A percentile compares a stretch with the other conserved stretches of the same genome.
Evolutionary conservation across 2,113 vertebrate genomes (phyloP).

Genomic region (Corvus hawaiiensis): DNA sequence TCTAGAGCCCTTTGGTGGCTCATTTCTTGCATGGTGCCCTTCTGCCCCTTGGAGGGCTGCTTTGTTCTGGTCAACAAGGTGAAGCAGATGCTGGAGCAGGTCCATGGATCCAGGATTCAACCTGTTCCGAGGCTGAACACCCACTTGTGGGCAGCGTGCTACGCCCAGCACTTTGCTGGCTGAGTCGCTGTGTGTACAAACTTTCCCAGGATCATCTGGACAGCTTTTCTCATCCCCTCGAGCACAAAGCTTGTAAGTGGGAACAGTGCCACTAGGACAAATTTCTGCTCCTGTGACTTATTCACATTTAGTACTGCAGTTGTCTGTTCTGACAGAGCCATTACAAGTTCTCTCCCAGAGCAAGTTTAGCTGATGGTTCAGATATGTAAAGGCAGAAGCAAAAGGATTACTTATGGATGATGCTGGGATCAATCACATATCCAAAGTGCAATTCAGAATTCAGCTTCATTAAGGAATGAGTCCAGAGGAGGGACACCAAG

Average conservation of each 20-base stretch:
- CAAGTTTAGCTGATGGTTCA: not conserved
- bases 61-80: not conserved
- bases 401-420: not conserved
- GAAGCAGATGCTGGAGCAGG: not conserved
- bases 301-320: not conserved
- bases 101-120: not conserved
- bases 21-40: not conserved
- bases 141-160: not conserved
- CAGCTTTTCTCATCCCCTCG: conserved; percentile 26
- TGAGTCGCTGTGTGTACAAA: not conserved
- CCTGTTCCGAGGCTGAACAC: not conserved
- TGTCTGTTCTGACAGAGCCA: conserved; percentile 3
- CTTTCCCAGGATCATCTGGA: conserved; percentile 43
- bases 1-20: not conserved
- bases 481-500: not conserved
- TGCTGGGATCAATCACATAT: not conserved
- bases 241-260: conserved; percentile 30
- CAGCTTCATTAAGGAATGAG: not conserved
- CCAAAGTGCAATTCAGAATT: not conserved
- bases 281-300: not conserved
- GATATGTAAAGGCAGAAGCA: conserved; percentile 1
- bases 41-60: rapidly evolving
- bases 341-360: not conserved
- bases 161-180: not conserved
- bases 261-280: not conserved